Base-by-base conservation (phyloP, 2,797 vertebrate species). In the Siniperca scherzeri region DNA sequence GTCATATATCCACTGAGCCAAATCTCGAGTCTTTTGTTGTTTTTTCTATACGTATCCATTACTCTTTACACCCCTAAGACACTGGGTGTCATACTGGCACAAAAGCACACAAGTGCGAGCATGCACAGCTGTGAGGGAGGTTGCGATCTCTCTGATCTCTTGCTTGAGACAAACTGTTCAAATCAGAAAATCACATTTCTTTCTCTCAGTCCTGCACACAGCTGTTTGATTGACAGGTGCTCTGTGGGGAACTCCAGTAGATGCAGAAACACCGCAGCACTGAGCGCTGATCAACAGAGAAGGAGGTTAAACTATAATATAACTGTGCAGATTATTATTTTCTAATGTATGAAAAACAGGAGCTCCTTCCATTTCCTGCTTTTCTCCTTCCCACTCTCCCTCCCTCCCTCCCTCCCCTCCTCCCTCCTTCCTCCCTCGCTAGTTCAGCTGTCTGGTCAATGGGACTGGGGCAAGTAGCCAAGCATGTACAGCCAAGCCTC, bases 381-480 rank as follows among this genome's bases (percentile, higher is more conserved):
- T 57, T 10, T 21, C 64, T 62, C 44, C 69, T 44, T 56, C 76
- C n/a, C 56, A 10, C 84, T 8, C 22, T 67, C 56, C 12, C 64
- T 56, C 77, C 73, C 57, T 74, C 30, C 30, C 30, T 55, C n/a
- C 62, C 74, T 81, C 88, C 95, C 93, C 80, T 74, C 57, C 76
- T n/a, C n/a, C 57, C 76, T 55, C 57, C 76, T 55, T 25, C 62
- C 74, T 81, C 88, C 95, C 93, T 81, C 76, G 44, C 89, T 88
- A 89, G 97, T 97, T 98, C 97, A 98, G 97, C 97, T 97, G 97
- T 97, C 96, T 97, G 96, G 97, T 97, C 96, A 96, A 97, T 97
- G 97, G 96, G 97, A 96, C 96, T 93, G 94, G 88, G 97, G 97
- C 97, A 96, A 95, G 95, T 95, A 95, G 96, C 97, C 97, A 98